Percentiles rank a stretch among this genome's conserved stretches.
phyloP scores from a whole-genome alignment of 2,888 invertebrate species.

The Melikaiella ostensackeni region DNA sequence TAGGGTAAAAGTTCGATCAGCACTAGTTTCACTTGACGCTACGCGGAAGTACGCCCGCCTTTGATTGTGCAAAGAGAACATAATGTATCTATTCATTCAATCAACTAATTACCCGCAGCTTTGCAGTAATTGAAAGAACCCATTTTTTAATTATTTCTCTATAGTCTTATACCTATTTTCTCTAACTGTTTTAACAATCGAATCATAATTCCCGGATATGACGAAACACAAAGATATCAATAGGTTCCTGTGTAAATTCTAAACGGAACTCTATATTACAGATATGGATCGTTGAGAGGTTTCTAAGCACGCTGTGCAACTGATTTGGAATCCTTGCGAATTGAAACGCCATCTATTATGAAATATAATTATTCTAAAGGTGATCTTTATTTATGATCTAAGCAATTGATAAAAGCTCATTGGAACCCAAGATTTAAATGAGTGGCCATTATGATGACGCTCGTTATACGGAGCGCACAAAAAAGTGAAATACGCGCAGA shows the following conservation, averaged over 20 bases:
- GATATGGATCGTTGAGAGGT: slow-evolving; percentile 11
- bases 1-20: slow-evolving; percentile 33
- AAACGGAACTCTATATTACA: slow-evolving; percentile 27
- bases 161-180: not conserved
- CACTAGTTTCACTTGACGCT: slow-evolving; percentile 32
- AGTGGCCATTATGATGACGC: too few relatives aligned
- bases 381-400: too few relatives aligned
- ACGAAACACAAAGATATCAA: slow-evolving; percentile 2
- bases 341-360: not conserved
- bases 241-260: slow-evolving; percentile 1
- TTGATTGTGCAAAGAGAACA: slow-evolving; percentile 1
- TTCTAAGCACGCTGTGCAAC: slow-evolving; percentile 10
- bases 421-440: too few relatives aligned
- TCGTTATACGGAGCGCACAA: too few relatives aligned
- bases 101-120: slow-evolving; percentile 37
- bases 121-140: not conserved
- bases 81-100: slow-evolving; percentile 14
- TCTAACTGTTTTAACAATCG: not conserved
- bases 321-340: not conserved
- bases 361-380: not conserved
- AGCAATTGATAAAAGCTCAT: too few relatives aligned
- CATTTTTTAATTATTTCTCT: not conserved
- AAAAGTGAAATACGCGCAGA: too few relatives aligned
- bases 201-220: slow-evolving; percentile 23
- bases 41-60: slow-evolving; percentile 21